Percentiles rank a stretch among this genome's conserved stretches.
phyloP scores from a whole-genome alignment of 2,113 vertebrate genomes.

The Petrocephalus microphthalmus region DNA sequence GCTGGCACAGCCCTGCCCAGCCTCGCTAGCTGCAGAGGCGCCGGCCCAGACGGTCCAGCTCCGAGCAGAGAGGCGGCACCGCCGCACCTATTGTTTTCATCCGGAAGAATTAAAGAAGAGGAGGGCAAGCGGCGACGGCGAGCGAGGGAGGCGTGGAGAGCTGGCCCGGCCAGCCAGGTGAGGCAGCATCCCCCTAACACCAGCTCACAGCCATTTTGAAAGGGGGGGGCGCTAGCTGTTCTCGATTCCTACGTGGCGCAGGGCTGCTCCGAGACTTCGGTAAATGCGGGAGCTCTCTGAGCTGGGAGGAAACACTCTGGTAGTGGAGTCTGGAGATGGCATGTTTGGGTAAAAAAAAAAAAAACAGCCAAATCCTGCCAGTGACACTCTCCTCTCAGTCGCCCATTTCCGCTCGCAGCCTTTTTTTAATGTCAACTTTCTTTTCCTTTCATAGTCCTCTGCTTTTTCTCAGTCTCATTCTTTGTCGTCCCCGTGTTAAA shows the following conservation, averaged over 20 bases:
- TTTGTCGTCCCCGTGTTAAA: constrained; percentile 37
- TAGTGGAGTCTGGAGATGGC: constrained; percentile 49
- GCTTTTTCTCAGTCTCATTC: constrained; percentile 42
- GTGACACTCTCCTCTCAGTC: constrained; percentile 38
- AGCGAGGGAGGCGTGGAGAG: constrained; percentile 41
- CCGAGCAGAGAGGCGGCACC: constrained; percentile 40
- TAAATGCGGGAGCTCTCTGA: constrained; percentile 40
- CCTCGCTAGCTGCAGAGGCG: constrained; percentile 24
- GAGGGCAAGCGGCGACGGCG: constrained; percentile 37
- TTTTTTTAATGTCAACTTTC: constrained; percentile 38
- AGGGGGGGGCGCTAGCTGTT: constrained; percentile 45
- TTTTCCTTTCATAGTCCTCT: constrained; percentile 39
- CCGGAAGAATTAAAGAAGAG: constrained; percentile 60
- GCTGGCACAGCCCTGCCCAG: background rate
- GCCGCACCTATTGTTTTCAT: constrained; percentile 41
- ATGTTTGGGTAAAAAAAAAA: constrained; percentile 54
- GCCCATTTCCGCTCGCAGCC: constrained; percentile 47
- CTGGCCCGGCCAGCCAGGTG: constrained; percentile 14
- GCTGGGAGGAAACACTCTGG: constrained; percentile 46
- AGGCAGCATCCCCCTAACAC: constrained; percentile 40
- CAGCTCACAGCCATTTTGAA: constrained; percentile 69
- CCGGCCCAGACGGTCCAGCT: constrained; percentile 29
- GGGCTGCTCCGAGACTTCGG: constrained; percentile 53
- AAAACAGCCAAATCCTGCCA: constrained; percentile 29
- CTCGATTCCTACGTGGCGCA: constrained; percentile 52